Evolutionary conservation across 2,888 invertebrate genomes (phyloP).

Genomic region (Melitaea athalia): DNA sequence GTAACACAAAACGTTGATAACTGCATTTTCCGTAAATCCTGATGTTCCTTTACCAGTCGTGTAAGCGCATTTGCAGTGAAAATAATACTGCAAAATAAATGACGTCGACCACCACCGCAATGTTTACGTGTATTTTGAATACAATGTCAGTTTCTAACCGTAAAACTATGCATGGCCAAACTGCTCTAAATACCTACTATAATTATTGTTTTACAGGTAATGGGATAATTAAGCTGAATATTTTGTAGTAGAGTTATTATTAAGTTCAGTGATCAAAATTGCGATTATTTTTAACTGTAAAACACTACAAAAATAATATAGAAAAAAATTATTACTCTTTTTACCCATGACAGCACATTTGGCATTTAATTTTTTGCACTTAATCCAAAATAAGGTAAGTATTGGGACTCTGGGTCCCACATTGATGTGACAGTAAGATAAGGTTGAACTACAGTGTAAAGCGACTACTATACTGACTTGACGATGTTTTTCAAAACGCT

Average conservation of each 20-base stretch:
- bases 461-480: background rate
- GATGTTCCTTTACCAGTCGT: constrained; percentile 67
- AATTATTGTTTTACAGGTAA: constrained; percentile 45
- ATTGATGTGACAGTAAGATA: background rate
- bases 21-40: constrained; percentile 73
- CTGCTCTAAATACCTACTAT: constrained; percentile 45
- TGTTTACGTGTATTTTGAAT: constrained; percentile 78
- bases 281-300: too few relatives aligned
- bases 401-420: background rate
- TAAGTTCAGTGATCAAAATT: background rate
- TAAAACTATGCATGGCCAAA: constrained; percentile 66
- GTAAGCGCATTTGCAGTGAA: constrained; percentile 78
- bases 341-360: too few relatives aligned
- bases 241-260: constrained; percentile 15
- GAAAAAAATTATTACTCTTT: too few relatives aligned
- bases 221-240: constrained; percentile 41
- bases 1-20: constrained; percentile 54
- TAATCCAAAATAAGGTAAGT: too few relatives aligned
- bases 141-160: constrained; percentile 68
- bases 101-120: constrained; percentile 79
- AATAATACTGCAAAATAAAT: constrained; percentile 80
- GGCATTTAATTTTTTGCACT: too few relatives aligned
- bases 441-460: background rate
- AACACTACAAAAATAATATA: too few relatives aligned
- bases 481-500: background rate